Evolutionary conservation across 23 tunicate genomes (phyloP), one percentile per base, ranked within the genome.

Genomic region (Corella eumyota): DNA sequence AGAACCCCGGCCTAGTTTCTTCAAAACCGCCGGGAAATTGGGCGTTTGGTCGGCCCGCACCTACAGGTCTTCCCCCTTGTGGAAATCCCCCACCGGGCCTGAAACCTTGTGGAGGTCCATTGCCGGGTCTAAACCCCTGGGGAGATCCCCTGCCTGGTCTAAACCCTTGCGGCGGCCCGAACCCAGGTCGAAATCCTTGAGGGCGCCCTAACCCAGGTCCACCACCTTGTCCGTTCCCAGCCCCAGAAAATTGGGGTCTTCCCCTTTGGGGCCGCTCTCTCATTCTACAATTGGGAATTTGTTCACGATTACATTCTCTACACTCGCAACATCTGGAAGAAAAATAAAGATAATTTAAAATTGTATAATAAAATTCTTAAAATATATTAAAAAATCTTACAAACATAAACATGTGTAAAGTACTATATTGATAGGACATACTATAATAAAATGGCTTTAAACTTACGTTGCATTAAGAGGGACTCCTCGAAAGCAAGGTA

Each of bases 401-500:
- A n/a, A n/a, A n/a, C n/a, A n/a, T n/a, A n/a, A n/a, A n/a, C n/a
- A n/a, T n/a, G n/a, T n/a, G n/a, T n/a, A n/a, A n/a, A n/a, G n/a
- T n/a, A n/a, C n/a, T n/a, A n/a, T n/a, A n/a, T n/a, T n/a, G n/a
- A n/a, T n/a, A n/a, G n/a, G n/a, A n/a, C n/a, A n/a, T n/a, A n/a
- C n/a, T n/a, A n/a, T n/a, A n/a, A n/a, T 40, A 40, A 40, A 9
- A 40, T 9, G 13, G 11, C 48, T 9, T 9, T 52, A 11, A 15
- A 58, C 63, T 30, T 28, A 62, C 68, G 49, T 22, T 2, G 38
- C 29, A 5, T 62, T 32, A 17, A 31, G 40, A 20, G 68, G 68
- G 26, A 62, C 44, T 31, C 45, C 68, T 40, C 44, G 25, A 25
- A 62, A 62, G 68, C 68, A 62, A 22, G 68, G 68, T 15, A 62